Percentiles rank a stretch among this genome's conserved stretches.
Conservation (phyloP, 1,140 invertebrate species). For the Tribolium madens region DNA sequence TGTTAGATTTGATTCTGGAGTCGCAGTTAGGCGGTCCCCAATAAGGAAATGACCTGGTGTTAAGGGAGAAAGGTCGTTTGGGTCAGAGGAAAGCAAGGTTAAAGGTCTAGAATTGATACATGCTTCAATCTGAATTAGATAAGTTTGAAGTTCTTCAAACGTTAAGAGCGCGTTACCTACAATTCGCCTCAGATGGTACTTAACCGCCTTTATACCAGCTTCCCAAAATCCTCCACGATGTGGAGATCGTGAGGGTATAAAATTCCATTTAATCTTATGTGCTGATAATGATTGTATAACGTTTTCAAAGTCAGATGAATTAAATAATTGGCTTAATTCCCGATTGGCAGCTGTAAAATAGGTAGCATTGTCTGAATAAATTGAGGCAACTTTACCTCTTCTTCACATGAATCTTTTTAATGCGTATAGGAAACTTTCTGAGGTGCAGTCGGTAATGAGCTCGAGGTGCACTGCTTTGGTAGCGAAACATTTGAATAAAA, state of each 20-base stretch:
- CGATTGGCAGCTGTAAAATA: not conserved
- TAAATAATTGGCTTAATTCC: conserved; percentile 1
- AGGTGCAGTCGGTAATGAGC: conserved; percentile 46
- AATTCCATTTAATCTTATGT: conserved; percentile 59
- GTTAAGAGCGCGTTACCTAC: conserved; percentile 52
- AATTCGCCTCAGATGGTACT: conserved; percentile 51
- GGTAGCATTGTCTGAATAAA: conserved; percentile 47
- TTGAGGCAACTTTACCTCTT: conserved; percentile 58
- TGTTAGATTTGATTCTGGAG: conserved; percentile 48
- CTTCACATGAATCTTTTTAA: conserved; percentile 62
- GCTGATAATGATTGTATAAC: not conserved
- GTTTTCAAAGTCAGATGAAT: conserved; percentile 16
- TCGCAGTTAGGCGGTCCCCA: conserved; percentile 52
- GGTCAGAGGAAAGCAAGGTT: conserved; percentile 51
- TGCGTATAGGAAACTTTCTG: conserved; percentile 59
- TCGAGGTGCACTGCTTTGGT: conserved; percentile 60
- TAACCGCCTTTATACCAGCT: conserved; percentile 47
- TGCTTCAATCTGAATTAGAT: conserved; percentile 56
- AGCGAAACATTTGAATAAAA: conserved; percentile 62
- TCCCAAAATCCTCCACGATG: conserved; percentile 66
- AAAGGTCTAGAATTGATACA: conserved; percentile 61
- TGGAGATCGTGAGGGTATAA: conserved; percentile 57
- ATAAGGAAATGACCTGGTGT: conserved; percentile 65
- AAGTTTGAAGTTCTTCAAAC: conserved; percentile 57
- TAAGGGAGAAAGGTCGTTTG: conserved; percentile 53